phyloP scores from a whole-genome alignment of 2,888 invertebrate species.

The Diplazon laetatorius region DNA sequence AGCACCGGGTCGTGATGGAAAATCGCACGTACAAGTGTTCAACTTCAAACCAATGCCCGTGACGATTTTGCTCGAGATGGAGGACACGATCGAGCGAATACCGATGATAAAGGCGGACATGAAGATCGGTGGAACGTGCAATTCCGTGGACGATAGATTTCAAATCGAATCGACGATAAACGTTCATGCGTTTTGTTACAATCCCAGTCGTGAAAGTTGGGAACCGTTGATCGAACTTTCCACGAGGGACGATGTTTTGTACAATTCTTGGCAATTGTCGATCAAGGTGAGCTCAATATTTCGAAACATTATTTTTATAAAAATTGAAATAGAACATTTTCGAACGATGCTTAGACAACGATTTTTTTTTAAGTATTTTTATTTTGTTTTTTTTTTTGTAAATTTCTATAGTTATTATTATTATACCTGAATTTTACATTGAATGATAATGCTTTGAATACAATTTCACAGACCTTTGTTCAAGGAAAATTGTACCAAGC shows the following conservation, averaged over 20 bases:
- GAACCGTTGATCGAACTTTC: conserved; percentile 93
- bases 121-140: conserved; percentile 71
- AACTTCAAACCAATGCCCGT: conserved; percentile 74
- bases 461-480: no score
- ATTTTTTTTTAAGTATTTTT: no score
- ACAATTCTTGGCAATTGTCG: conserved; percentile 89
- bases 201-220: conserved; percentile 89
- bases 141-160: conserved; percentile 74
- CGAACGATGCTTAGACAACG: no score
- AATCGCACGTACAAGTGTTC: conserved; percentile 70
- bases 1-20: conserved; percentile 56
- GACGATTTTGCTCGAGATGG: conserved; percentile 75
- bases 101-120: conserved; percentile 75
- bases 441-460: no score
- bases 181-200: conserved; percentile 86
- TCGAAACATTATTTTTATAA: no score
- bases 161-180: conserved; percentile 78
- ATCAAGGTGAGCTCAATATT: conserved; percentile 84
- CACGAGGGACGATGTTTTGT: conserved; percentile 85
- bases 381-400: no score
- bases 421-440: no score
- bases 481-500: no score
- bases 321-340: no score
- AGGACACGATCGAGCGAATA: conserved; percentile 75
- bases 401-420: no score